Percentiles rank a stretch among this genome's conserved stretches.
phyloP scores from a whole-genome alignment of 2,888 invertebrate species.

The Dusona sp. region DNA sequence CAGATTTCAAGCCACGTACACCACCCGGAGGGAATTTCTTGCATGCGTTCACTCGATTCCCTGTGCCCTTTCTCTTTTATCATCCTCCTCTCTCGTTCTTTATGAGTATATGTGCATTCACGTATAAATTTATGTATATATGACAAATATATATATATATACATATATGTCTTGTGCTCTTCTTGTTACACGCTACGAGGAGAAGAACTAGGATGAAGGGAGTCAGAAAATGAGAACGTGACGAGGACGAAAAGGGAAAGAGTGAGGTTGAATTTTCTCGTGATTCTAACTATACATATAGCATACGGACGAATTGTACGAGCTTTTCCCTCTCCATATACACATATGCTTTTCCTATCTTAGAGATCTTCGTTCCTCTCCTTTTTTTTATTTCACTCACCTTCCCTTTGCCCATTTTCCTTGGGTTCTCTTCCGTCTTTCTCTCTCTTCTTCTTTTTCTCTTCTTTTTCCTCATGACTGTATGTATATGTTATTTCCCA shows the following conservation, averaged over 20 bases:
- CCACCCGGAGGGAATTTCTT: constrained; percentile 71
- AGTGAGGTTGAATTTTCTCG: constrained; percentile 55
- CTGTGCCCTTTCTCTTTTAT: constrained; percentile 60
- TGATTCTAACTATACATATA: constrained; percentile 47
- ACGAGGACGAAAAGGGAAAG: constrained; percentile 41
- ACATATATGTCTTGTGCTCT: constrained; percentile 31
- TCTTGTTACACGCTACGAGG: constrained; percentile 36
- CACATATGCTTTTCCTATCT: constrained; percentile 54
- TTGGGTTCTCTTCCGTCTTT: constrained; percentile 13
- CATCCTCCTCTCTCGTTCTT: constrained; percentile 37
- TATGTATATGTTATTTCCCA: constrained; percentile 33
- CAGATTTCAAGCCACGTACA: constrained; percentile 79
- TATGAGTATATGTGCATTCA: neutral
- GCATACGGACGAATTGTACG: constrained; percentile 43
- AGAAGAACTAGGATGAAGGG: constrained; percentile 39
- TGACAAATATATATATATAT: neutral
- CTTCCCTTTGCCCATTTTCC: constrained; percentile 56
- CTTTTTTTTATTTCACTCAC: constrained; percentile 43
- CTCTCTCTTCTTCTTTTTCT: neutral
- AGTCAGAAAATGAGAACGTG: constrained; percentile 53
- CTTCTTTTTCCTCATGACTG: constrained; percentile 2
- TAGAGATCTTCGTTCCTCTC: constrained; percentile 22
- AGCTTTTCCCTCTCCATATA: constrained; percentile 44
- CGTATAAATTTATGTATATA: neutral
- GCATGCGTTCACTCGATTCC: constrained; percentile 76